phyloP scores from a whole-genome alignment of 1,140 invertebrate genomes.

The Oppia nitens region DNA sequence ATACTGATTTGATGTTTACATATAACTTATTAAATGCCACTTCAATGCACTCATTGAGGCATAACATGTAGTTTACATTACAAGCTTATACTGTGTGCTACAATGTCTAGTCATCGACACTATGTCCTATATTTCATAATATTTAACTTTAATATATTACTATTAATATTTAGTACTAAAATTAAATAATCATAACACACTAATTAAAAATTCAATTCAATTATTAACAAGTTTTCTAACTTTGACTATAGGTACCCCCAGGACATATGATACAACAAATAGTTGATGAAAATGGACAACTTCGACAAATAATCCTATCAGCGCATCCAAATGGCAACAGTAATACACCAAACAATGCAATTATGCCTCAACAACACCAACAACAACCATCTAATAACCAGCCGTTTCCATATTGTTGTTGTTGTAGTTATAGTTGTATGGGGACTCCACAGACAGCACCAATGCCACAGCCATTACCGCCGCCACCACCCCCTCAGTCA shows the following conservation, averaged over 20 bases:
- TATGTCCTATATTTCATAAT: no score
- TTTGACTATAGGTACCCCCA: slow-evolving; percentile 44
- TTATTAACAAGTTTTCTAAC: background rate
- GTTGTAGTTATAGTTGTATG: background rate
- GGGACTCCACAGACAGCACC: background rate
- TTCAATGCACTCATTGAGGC: no score
- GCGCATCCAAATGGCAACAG: background rate
- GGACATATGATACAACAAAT: slow-evolving; percentile 76
- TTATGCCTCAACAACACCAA: background rate
- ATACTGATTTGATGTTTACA: background rate
- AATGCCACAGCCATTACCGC: background rate
- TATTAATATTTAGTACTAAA: no score
- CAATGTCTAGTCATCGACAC: no score
- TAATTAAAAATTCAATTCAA: no score
- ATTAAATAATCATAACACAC: no score
- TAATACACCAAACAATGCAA: background rate
- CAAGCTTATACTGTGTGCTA: no score
- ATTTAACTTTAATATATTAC: no score
- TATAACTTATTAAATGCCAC: background rate
- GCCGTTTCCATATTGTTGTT: background rate
- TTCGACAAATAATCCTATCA: slow-evolving; percentile 59
- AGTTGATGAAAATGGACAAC: slow-evolving; percentile 64
- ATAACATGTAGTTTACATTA: no score
- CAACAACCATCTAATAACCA: background rate
- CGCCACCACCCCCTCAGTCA: slow-evolving; percentile 1